Conservation (phyloP, 2,888 invertebrate genomes). For the Erebia ligea region DNA sequence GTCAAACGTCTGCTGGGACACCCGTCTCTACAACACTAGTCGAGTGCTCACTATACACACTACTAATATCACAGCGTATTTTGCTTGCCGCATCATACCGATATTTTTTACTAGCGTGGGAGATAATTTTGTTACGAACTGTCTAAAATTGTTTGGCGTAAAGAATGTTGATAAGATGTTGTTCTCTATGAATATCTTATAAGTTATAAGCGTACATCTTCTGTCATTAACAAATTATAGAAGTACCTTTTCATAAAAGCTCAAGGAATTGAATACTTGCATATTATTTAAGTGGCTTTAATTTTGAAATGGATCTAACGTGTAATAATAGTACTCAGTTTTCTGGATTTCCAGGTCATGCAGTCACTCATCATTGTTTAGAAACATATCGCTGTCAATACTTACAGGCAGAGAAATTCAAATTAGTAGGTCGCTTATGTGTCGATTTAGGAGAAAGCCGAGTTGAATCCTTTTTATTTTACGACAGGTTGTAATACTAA, state of each 20-base stretch:
- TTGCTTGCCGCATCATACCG: constrained; percentile 22
- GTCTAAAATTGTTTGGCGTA: constrained; percentile 3
- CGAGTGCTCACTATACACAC: constrained; percentile 32
- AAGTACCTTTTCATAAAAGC: constrained; percentile 15
- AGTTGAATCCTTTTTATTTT: constrained; percentile 49
- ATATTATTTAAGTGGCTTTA: constrained; percentile 40
- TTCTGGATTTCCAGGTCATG: constrained; percentile 64
- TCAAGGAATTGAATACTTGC: constrained; percentile 12
- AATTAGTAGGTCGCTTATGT: constrained; percentile 59
- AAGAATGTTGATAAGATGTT: constrained; percentile 13
- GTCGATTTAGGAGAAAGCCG: constrained; percentile 62
- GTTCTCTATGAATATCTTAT: neutral
- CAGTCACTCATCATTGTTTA: constrained; percentile 53
- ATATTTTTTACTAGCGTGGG: constrained; percentile 11
- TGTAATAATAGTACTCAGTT: constrained; percentile 46
- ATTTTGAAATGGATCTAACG: constrained; percentile 44
- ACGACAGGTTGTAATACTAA: constrained; percentile 47
- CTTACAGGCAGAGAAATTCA: constrained; percentile 58
- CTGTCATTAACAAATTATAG: neutral
- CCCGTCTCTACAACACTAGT: constrained; percentile 51
- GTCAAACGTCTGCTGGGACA: constrained; percentile 73
- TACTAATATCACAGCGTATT: constrained; percentile 31
- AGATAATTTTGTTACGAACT: constrained; percentile 21
- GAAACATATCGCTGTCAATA: constrained; percentile 57
- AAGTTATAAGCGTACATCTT: neutral